Base-by-base conservation (phyloP, 64 coral and sea anemone genomes). In the Actinia equina region DNA sequence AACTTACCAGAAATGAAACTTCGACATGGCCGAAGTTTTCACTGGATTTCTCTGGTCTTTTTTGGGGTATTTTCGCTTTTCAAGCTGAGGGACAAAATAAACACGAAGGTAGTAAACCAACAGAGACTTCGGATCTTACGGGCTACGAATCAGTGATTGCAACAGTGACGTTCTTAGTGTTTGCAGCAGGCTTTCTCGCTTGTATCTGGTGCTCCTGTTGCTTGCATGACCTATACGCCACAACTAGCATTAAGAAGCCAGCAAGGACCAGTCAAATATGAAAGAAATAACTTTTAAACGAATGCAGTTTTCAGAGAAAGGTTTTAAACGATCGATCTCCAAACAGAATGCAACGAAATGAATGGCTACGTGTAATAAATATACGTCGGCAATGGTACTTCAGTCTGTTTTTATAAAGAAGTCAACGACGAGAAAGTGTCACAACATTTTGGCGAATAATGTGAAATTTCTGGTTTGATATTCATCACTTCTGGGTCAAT, bases 201-300 rank as follows among this genome's bases (percentile, higher is more conserved):
- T 85, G 83, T 63, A 85, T 85, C 16, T 85, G 83, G 83, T 85
- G 83, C 62, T 85, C 59, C 2, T 85, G 83, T 53, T 85, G 83
- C 52, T 58, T 85, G 17, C 26, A 85, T 85, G 83, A 85, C 0
- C 17, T 85, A 17, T 85, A 85, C 55, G 52, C 2, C 7, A 85
- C 83, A 9, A 60, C 56, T 51, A 19, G 45, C 9, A 44, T 81
- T 17, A 20, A 74, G 1, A 74, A 74, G 15, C 69, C 69, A 10
- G 41, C n/a, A 15, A 5, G 9, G 25, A 13, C 41, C 11, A n/a
- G 27, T 37, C 16, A 14, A 74, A 41, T 30, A 74, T 74, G 7
- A 41, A 65, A 2, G 5, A 65, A 3, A 65, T 5, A 65, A 7
- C 46, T 2, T n/a, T 25, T 4, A 27, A 4, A 71, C n/a, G 26